Base-by-base conservation (phyloP, 2,113 vertebrate species). In the Monopterus albus region DNA sequence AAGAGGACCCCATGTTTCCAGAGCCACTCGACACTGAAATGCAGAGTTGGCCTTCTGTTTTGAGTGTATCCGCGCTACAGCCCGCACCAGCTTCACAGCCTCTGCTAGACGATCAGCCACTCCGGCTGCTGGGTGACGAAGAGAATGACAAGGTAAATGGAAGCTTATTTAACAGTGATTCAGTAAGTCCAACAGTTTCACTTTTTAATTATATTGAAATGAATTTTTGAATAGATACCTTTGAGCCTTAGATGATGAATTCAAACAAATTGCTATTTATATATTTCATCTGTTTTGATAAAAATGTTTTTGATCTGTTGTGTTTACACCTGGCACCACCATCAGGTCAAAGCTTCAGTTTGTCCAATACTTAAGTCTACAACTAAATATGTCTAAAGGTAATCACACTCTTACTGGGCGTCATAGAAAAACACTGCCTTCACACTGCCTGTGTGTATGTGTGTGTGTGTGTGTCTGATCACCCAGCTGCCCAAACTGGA, bases 61-160 rank as follows among this genome's bases (percentile, higher is more conserved):
- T 93, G 45, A 91, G 87, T 42, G 81, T 94, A 6, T 88, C 90
- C 9, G 82, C 92, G n/a, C 88, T 94, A 3, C 80, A 91, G 75
- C 92, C 91, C 2, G 92, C 91, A 0, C 91, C 92, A 3, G 57
- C 68, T 17, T 90, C 85, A 23, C 62, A 78, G 15, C 33, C 29
- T 12, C n/a, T 10, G 7, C 29, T 52, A 50, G 79, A 77, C 3
- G 74, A 72, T 18, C 40, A 60, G 18, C 23, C 42, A 2, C 36
- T 55, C 4, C 21, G 36, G 46, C 40, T 11, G 14, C 40, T 62
- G 20, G 63, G n/a, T 3, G 70, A 85, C 8, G 69, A 35, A 15
- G 51, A 74, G 1, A 52, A 67, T 11, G 45, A 57, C 0, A 9
- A 78, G 78, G 81, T 86, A 75, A 60, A 52, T 42, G 50, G 18